These are phyloP conservation scores for Petroica traversi DNA, from an alignment of 2,113 vertebrate genomes.

Conservation along the genomic window DNA sequence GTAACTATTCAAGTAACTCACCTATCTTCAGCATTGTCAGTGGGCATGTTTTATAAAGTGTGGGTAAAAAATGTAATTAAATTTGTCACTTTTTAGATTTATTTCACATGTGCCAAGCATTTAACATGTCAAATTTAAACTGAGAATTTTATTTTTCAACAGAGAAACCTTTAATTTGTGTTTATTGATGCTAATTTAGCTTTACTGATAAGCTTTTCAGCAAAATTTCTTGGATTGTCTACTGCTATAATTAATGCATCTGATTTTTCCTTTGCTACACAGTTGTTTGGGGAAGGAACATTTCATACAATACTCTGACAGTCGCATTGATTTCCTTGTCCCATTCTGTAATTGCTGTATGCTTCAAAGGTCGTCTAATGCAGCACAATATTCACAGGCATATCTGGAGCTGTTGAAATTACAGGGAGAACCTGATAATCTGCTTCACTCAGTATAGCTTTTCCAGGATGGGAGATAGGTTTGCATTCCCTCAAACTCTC, in stretches of 20 bases:
- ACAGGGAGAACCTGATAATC: not conserved
- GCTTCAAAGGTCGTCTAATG: not conserved
- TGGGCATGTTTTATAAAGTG: not conserved
- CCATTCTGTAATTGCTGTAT: not conserved
- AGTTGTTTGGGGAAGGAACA: not conserved
- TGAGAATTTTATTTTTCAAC: not conserved
- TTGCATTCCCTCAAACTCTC: not conserved
- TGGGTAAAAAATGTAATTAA: not conserved
- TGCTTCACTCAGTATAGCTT: not conserved
- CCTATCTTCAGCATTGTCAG: not conserved
- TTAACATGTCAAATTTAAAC: not conserved
- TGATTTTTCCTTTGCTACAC: not conserved
- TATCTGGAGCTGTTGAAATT: not conserved
- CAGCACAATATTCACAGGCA: not conserved
- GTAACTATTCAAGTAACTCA: not conserved
- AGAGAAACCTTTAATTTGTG: not conserved
- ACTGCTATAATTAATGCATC: not conserved
- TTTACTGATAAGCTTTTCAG: not conserved
- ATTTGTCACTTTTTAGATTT: not conserved
- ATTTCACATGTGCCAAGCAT: not conserved
- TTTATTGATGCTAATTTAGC: not conserved
- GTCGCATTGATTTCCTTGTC: not conserved
- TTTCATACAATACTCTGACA: not conserved
- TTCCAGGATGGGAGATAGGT: not conserved
- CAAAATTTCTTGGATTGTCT: not conserved